A percentile compares a stretch with the other conserved stretches of the same genome.
phyloP scores from a whole-genome alignment of 2,888 invertebrate genomes.

The Drosophila falleni region DNA sequence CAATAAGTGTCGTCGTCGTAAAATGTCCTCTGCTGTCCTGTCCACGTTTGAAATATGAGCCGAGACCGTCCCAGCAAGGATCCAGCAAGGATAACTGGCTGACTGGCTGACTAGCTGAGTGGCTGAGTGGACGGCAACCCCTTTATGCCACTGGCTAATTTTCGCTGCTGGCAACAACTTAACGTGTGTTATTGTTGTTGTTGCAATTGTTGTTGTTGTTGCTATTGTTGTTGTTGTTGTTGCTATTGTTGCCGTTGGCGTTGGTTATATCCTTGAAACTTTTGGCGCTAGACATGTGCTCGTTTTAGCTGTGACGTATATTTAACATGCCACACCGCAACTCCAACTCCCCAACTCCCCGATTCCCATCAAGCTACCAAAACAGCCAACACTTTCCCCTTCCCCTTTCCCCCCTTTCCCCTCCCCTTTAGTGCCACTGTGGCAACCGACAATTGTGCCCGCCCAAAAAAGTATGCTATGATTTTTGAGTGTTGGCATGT shows the following conservation, averaged over 20 bases:
- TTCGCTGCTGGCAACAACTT: slow-evolving; percentile 69
- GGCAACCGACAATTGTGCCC: slow-evolving; percentile 14
- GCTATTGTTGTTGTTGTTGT: slow-evolving; percentile 50
- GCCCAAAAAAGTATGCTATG: slow-evolving; percentile 61
- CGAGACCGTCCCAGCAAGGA: slow-evolving; percentile 27
- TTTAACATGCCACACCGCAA: slow-evolving; percentile 81
- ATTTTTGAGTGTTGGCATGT: slow-evolving; percentile 81
- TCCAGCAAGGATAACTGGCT: slow-evolving; percentile 44
- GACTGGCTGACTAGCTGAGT: slow-evolving; percentile 19
- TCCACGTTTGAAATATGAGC: slow-evolving; percentile 70
- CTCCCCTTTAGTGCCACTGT: not conserved
- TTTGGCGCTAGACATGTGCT: slow-evolving; percentile 74
- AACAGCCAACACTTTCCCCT: not conserved
- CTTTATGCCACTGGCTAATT: slow-evolving; percentile 62
- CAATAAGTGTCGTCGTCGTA: slow-evolving; percentile 70
- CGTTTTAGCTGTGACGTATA: slow-evolving; percentile 75
- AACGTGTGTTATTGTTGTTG: slow-evolving; percentile 46
- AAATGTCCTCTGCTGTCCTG: slow-evolving; percentile 34
- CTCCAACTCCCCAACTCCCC: slow-evolving; percentile 50
- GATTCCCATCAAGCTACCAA: slow-evolving; percentile 8
- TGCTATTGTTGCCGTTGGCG: slow-evolving; percentile 50
- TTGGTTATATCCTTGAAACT: slow-evolving; percentile 77
- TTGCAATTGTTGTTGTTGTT: slow-evolving; percentile 15
- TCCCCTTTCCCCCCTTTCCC: not conserved
- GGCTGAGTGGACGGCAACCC: slow-evolving; percentile 42